Evolutionary conservation across 2,797 vertebrate genomes (phyloP).

Genomic region (Florisuga fusca): DNA sequence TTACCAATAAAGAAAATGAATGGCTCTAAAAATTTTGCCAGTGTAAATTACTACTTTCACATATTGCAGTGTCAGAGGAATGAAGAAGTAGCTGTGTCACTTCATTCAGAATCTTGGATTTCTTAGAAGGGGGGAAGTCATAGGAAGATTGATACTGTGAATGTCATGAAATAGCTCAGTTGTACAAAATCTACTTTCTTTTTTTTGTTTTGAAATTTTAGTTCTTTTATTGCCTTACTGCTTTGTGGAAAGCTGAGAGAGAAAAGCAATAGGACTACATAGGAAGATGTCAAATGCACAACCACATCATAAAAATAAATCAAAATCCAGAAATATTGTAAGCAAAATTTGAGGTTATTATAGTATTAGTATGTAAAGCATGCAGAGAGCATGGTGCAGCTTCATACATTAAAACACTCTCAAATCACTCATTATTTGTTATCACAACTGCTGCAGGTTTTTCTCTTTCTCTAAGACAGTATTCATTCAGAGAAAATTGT

Average conservation of each 20-base stretch:
- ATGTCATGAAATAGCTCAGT: not conserved
- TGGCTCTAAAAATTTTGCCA: not conserved
- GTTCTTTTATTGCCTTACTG: not conserved
- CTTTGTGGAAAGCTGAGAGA: not conserved
- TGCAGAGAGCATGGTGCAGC: constrained; percentile 33
- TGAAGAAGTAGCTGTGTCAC: not conserved
- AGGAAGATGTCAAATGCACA: constrained; percentile 32
- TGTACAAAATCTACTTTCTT: not conserved
- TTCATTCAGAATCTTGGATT: not conserved
- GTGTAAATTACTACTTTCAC: not conserved
- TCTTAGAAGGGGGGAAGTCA: not conserved
- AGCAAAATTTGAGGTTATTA: constrained; percentile 39
- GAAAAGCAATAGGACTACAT: not conserved
- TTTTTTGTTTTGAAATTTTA: not conserved
- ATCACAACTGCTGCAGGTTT: constrained; percentile 52
- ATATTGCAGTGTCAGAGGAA: not conserved
- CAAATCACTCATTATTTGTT: constrained; percentile 63
- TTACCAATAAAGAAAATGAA: not conserved
- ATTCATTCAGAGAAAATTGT: constrained; percentile 64
- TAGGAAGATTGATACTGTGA: not conserved
- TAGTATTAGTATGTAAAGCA: constrained; percentile 27
- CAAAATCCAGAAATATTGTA: constrained; percentile 1
- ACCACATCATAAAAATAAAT: constrained; percentile 25
- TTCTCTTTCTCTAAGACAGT: constrained; percentile 31
- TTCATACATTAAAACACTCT: constrained; percentile 34